Base-by-base conservation (phyloP, 2,888 invertebrate species). In the Apodemia zela region DNA sequence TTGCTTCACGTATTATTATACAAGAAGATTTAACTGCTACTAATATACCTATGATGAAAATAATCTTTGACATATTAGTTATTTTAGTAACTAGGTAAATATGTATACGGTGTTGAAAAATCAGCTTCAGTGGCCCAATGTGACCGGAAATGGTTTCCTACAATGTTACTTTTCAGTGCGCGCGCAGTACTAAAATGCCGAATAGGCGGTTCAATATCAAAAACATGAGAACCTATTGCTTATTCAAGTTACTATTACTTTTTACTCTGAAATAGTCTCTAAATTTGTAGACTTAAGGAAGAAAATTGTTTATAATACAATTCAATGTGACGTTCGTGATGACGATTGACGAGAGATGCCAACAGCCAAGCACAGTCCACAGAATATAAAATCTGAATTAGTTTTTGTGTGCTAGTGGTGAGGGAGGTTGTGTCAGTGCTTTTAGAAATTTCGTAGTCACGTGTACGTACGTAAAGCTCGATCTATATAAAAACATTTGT, bases 171-270 rank as follows among this genome's bases (percentile, higher is more conserved):
- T 60, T 18, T 17, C 35, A 51, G 60, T 60, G 57, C 57, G 57
- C 57, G 57, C 57, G 57, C 57, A 57, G 15, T 29, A 25, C 21
- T 15, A n/a, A 57, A 57, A 29, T 29, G 57, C 38, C 42, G 29
- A 38, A 42, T 59, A 42, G 38, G 59, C 59, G 38, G 59, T 59
- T 59, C 59, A 59, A 59, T 42, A 59, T 35, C 33, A 38, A 18
- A 69, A 67, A 71, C 71, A 62, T 42, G 57, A 63, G n/a, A 29
- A 29, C 25, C 54, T 29, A 57, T 57, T 57, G 29, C 54, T n/a
- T 54, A 54, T 29, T 29, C 29, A 54, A 25, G 54, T 54, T 7
- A 54, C 18, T 15, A 5, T 33, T 25, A 13, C 11, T 25, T 54
- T 25, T 54, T 25, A 25, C 25, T 15, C n/a, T 7, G 29, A 54